Percentiles rank a stretch among this genome's conserved stretches.
phyloP scores from a whole-genome alignment of 2,797 vertebrate genomes.

The Otolemur crassicaudatus region DNA sequence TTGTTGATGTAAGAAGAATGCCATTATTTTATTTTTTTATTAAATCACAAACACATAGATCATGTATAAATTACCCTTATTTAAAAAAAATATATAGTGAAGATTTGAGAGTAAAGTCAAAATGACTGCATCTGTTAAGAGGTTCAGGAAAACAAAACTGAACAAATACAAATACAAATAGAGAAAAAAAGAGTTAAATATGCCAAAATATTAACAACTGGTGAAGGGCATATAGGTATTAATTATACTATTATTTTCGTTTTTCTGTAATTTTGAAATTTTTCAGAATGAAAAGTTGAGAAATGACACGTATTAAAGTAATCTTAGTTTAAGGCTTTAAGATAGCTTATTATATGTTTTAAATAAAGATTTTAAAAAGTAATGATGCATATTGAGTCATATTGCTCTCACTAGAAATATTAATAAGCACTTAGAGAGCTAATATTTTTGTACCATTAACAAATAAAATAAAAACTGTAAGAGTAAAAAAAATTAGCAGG shows the following conservation, averaged over 20 bases:
- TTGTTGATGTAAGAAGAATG: background rate
- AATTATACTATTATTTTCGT: background rate
- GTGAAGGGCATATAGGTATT: background rate
- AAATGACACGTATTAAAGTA: background rate
- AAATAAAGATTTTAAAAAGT: background rate
- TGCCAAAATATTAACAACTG: background rate
- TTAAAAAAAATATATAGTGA: background rate
- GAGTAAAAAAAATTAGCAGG: background rate
- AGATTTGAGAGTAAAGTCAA: background rate
- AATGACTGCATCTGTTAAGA: background rate
- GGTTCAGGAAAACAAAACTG: constrained; percentile 3
- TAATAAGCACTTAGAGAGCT: background rate
- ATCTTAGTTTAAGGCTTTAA: constrained; percentile 2
- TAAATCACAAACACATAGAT: too few species aligned
- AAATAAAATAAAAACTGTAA: constrained; percentile 22
- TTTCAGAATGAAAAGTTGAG: constrained; percentile 18
- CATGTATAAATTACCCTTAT: background rate
- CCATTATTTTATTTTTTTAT: background rate
- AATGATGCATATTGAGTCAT: background rate
- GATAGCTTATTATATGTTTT: background rate
- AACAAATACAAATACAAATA: background rate
- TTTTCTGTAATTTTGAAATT: constrained; percentile 8
- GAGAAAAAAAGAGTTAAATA: background rate
- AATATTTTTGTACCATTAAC: background rate
- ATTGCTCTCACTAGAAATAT: constrained; percentile 4